Conservation (phyloP, 2,888 invertebrate genomes). For the Lycia hirtaria region DNA sequence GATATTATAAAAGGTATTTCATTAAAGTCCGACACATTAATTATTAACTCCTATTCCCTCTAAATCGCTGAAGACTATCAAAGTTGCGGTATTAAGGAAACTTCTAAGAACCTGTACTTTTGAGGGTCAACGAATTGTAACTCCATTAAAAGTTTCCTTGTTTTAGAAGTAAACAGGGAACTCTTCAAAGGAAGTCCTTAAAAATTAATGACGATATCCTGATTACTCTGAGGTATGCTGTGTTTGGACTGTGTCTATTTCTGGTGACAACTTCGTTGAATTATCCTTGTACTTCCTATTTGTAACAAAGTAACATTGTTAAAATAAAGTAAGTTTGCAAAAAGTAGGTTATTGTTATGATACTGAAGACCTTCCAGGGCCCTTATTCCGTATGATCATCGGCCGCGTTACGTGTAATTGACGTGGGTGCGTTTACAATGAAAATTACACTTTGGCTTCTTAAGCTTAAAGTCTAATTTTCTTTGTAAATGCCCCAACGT, state of each 20-base stretch:
- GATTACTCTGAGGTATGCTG: conserved; percentile 69
- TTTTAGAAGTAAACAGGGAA: conserved; percentile 75
- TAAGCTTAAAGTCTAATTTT: too few relatives aligned
- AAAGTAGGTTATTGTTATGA: too few relatives aligned
- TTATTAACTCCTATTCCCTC: conserved; percentile 28
- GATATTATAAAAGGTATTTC: conserved; percentile 15
- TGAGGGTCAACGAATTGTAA: conserved; percentile 77
- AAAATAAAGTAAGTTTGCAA: too few relatives aligned
- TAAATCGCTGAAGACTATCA: conserved; percentile 28
- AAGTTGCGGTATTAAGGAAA: conserved; percentile 37
- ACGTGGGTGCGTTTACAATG: too few relatives aligned
- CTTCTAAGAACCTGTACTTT: conserved; percentile 54
- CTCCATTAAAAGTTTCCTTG: conserved; percentile 82
- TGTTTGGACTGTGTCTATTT: conserved; percentile 70
- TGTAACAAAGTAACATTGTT: background rate
- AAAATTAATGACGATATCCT: conserved; percentile 83
- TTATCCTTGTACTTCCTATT: conserved; percentile 5
- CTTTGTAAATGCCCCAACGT: too few relatives aligned
- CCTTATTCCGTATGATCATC: too few relatives aligned
- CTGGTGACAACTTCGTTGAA: conserved; percentile 37
- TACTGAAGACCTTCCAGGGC: too few relatives aligned
- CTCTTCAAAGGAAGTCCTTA: conserved; percentile 81
- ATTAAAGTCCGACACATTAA: conserved; percentile 9
- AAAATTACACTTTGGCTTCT: too few relatives aligned
- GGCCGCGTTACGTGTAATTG: too few relatives aligned